Evolutionary conservation across 2,797 vertebrate genomes (phyloP), one percentile per base, ranked within the genome.

Genomic region (Rhadinocentrus ornatus): DNA sequence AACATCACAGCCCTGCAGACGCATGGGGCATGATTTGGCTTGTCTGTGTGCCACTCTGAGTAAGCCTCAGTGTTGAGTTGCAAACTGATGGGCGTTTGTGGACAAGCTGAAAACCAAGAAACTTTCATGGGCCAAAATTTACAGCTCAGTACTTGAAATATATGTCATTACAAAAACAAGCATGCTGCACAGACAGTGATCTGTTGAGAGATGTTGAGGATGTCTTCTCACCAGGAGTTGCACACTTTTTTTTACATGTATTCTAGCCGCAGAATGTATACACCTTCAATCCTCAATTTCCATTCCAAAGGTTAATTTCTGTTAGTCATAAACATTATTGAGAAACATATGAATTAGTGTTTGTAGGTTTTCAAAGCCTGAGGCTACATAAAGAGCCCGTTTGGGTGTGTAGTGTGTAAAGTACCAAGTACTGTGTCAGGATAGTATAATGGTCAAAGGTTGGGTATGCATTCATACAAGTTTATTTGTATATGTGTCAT

Each of bases 11-110:
- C 69, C 75, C 71, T n/a, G 65, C 44, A 77, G 77, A 65, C 62
- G 56, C 74, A 56, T 22, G 1, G 66, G 78, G 80, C 87, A 75
- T 75, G 87, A 86, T 75, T 48, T 26, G 22, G 71, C 84, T 73
- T 35, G 71, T 80, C 79, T 70, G 52, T 59, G 69, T 68, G 74
- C 71, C 78, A 73, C 69, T 68, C 24, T 37, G 70, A 29, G 29
- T 65, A 75, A 84, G 76, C 53, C 18, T 8, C 26, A 31, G 66
- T 24, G 79, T 66, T 35, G 12, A 77, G 44, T 69, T 75, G 81
- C 6, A 60, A 86, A 81, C 56, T 66, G 39, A 82, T 71, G 31
- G 74, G 69, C 58, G 50, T 39, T 80, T 74, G 63, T 62, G 59
- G 72, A 82, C 54, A 63, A 61, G 77, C 22, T 20, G 53, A 62